These are phyloP conservation scores for Pluvialis apricaria DNA, from an alignment of 2,113 vertebrate genomes.

Conservation along the genomic window DNA sequence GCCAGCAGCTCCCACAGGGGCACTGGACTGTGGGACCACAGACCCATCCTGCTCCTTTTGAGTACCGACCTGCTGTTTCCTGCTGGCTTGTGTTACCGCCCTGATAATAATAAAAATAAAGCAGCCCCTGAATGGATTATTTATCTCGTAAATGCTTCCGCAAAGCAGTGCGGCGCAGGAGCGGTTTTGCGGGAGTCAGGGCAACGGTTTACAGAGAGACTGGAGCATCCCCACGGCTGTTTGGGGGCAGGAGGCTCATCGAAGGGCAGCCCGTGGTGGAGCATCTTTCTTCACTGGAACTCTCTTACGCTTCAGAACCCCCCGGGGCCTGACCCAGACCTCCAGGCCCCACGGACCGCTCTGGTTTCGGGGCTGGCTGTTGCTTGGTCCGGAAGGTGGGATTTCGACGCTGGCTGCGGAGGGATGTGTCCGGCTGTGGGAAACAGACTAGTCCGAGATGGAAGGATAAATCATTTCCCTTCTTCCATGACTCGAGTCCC, in stretches of 20 bases:
- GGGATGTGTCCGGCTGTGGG: too few species aligned
- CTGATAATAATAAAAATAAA: not conserved
- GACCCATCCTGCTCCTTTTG: accelerated
- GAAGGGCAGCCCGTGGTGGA: accelerated
- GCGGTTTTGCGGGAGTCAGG: not conserved
- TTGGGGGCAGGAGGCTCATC: not conserved
- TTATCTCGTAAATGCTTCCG: not conserved
- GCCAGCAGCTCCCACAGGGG: accelerated
- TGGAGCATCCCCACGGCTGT: accelerated
- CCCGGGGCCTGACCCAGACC: too few species aligned
- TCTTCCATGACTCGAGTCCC: accelerated
- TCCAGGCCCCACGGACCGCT: accelerated
- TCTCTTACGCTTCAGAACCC: not conserved
- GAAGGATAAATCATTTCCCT: not conserved
- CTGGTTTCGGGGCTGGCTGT: not conserved
- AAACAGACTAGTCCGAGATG: not conserved
- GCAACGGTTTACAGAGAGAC: not conserved
- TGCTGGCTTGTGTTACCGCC: not conserved
- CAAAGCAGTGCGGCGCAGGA: not conserved
- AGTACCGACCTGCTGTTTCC: not conserved
- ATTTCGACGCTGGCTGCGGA: not conserved
- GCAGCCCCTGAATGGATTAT: not conserved
- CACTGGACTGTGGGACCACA: accelerated
- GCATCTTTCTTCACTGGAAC: not conserved
- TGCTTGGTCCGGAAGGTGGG: not conserved